Evolutionary conservation across 2,888 invertebrate genomes (phyloP), one percentile per base, ranked within the genome.

Genomic region (Zygogramma bicolorata): DNA sequence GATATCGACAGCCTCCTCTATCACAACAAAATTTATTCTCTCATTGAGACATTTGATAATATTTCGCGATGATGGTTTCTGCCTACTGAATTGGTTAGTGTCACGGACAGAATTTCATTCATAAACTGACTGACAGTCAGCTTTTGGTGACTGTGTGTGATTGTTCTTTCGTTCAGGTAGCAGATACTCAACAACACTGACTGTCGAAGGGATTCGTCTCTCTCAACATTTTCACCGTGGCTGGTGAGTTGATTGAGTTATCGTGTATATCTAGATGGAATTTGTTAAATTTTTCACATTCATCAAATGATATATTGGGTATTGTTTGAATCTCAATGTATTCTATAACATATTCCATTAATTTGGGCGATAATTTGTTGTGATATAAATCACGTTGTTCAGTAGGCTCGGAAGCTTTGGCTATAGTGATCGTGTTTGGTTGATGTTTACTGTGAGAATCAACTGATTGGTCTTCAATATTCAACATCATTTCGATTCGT

Each of bases 171-270:
- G 65, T 68, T 71, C 61, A 68, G 70, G 76, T 76, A 73, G 65
- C 73, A 72, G 68, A 20, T 46, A 38, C 40, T 68, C 13, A 46
- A 57, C 61, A 75, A 74, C 67, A 71, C 74, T 76, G 72, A 75
- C 68, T 69, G 75, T 75, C 77, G 76, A 77, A 78, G 76, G 82
- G 82, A 80, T 77, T 76, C 80, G 79, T 77, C 81, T 82, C 82
- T 67, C 65, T 79, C 74, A 76, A 78, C 77, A 77, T 80, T 74
- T 79, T 81, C 84, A 84, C 83, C 83, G 83, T 83, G 84, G 83
- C 83, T 83, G 84, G 84, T 84, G 82, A 84, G 84, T 84, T 76
- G 66, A 73, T 40, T 20, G 63, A 62, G 49, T 31, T 22, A 10
- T 58, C 49, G 13, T 38, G 57, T 57, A 20, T 49, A 7, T 29